phyloP scores from a whole-genome alignment of 2,113 vertebrate species.

The Oplegnathus fasciatus region DNA sequence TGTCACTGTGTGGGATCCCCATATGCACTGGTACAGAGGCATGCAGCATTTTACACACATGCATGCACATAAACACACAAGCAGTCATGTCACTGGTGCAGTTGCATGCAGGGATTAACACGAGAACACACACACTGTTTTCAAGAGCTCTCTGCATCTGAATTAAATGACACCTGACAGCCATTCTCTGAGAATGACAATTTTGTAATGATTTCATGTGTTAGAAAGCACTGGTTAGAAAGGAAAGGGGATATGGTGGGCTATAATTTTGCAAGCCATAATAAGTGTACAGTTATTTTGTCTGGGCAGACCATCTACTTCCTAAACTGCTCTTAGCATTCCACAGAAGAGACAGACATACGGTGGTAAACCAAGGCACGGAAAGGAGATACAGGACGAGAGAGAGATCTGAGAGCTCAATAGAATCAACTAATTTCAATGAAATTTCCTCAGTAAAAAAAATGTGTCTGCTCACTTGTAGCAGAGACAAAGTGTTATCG shows the following conservation, averaged over 20 bases:
- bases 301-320: slow-evolving; percentile 16
- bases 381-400: not conserved
- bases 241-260: slow-evolving; percentile 24
- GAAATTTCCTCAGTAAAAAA: not conserved
- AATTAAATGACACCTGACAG: slow-evolving; percentile 9
- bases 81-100: slow-evolving; percentile 30
- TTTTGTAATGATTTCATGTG: slow-evolving; percentile 26
- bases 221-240: slow-evolving; percentile 2
- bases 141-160: not conserved
- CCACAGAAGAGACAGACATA: slow-evolving; percentile 19
- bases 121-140: slow-evolving; percentile 24
- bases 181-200: not conserved
- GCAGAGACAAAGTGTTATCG: no score
- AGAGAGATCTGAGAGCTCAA: not conserved
- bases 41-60: slow-evolving; percentile 58
- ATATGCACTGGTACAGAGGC: slow-evolving; percentile 30
- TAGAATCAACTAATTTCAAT: not conserved
- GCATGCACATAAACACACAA: slow-evolving; percentile 64
- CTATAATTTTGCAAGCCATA: slow-evolving; percentile 43
- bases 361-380: not conserved
- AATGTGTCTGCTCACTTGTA: not conserved
- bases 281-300: slow-evolving; percentile 40
- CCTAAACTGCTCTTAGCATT: slow-evolving; percentile 45
- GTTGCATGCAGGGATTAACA: slow-evolving; percentile 27
- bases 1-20: slow-evolving; percentile 56